These are phyloP conservation scores for Onychomys leucogaster DNA, from an alignment of 2,797 vertebrate genomes.

Conservation along the genomic window DNA sequence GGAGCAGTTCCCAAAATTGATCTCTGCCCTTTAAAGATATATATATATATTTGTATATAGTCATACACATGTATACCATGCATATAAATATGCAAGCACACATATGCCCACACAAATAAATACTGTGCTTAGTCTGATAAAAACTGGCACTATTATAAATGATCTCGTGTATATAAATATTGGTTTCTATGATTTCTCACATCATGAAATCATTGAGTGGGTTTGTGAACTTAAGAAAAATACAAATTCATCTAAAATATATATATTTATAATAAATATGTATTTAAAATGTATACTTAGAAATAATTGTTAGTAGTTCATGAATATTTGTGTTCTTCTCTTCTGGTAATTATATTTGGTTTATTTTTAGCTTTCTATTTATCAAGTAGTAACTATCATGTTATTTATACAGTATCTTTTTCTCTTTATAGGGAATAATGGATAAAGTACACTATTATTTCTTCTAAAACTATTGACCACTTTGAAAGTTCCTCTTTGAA, in stretches of 20 bases:
- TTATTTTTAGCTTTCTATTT: constrained; percentile 14
- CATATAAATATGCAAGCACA: neutral
- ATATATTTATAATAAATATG: neutral
- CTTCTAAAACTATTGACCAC: neutral
- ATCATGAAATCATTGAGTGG: neutral
- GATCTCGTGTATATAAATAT: neutral
- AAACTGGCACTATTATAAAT: neutral
- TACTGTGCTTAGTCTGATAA: neutral
- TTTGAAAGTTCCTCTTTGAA: constrained; percentile 5
- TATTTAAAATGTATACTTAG: neutral
- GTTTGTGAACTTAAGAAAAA: neutral
- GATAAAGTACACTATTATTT: constrained; percentile 24
- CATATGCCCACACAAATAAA: neutral
- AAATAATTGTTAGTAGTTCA: neutral
- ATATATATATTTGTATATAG: neutral
- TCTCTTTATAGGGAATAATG: neutral
- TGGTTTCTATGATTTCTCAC: constrained; percentile 15
- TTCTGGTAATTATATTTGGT: neutral
- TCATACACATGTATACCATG: neutral
- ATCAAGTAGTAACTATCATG: neutral
- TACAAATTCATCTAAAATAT: neutral
- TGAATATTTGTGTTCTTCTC: neutral
- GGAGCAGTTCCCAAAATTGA: neutral
- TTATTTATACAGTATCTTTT: neutral
- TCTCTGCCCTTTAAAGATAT: neutral